Percentiles rank a stretch among this genome's conserved stretches.
Evolutionary conservation across 1,140 invertebrate genomes (phyloP).

Genomic region (Scaptomyza montana): DNA sequence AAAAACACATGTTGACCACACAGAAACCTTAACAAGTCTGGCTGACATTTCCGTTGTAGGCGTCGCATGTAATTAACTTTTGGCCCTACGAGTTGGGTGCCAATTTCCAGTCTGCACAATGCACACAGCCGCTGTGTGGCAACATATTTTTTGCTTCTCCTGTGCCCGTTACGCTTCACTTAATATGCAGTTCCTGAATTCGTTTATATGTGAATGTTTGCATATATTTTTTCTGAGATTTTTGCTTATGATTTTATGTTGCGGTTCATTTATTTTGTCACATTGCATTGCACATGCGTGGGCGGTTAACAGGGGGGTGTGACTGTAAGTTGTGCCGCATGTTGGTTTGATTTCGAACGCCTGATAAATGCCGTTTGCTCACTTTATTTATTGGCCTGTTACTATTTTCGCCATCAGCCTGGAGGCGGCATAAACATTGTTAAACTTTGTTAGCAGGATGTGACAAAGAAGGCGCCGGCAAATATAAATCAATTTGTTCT

Average conservation of each 20-base stretch:
- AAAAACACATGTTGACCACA: constrained; percentile 51
- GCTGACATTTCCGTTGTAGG: constrained; percentile 63
- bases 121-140: constrained; percentile 40
- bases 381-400: constrained; percentile 69
- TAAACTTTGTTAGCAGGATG: constrained; percentile 44
- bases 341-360: constrained; percentile 53
- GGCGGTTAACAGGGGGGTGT: constrained; percentile 34
- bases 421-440: constrained; percentile 48
- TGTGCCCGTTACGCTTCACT: constrained; percentile 69
- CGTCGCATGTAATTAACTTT: constrained; percentile 76
- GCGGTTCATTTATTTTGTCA: constrained; percentile 77
- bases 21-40: constrained; percentile 38
- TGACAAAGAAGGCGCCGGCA: constrained; percentile 42
- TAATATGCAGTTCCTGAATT: constrained; percentile 73
- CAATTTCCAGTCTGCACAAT: background rate
- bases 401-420: constrained; percentile 56
- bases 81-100: constrained; percentile 48
- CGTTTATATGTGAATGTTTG: constrained; percentile 12
- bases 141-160: constrained; percentile 18
- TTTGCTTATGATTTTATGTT: constrained; percentile 34
- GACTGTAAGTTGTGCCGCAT: constrained; percentile 36
- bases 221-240: constrained; percentile 1
- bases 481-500: constrained; percentile 53
- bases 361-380: constrained; percentile 66
- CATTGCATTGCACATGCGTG: constrained; percentile 46